Evolutionary conservation across 2,888 invertebrate species (phyloP).

Genomic region (Ischnus inquisitorius): DNA sequence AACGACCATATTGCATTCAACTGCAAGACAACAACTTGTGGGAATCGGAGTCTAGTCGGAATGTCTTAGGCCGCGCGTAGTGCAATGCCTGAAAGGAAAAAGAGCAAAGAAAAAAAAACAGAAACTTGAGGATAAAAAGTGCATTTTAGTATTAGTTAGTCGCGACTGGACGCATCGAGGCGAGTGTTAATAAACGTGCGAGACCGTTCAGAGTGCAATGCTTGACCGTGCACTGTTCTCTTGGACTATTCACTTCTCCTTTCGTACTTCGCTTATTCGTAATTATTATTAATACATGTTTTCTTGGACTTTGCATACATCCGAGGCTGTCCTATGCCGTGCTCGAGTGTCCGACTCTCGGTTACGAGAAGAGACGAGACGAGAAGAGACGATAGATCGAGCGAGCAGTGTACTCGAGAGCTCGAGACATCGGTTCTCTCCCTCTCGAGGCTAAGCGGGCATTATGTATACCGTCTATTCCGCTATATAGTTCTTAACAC

Average conservation of each 20-base stretch:
- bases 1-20: too few species aligned
- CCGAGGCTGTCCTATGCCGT: constrained; percentile 27
- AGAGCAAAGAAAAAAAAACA: too few species aligned
- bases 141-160: neutral
- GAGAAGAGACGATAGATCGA: constrained; percentile 4
- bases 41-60: too few species aligned
- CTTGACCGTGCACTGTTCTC: constrained; percentile 18
- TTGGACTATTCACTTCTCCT: constrained; percentile 12
- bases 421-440: constrained; percentile 29
- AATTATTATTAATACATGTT: constrained; percentile 66
- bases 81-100: too few species aligned
- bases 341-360: constrained; percentile 26
- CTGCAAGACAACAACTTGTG: too few species aligned
- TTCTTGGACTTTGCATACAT: constrained; percentile 71
- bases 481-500: constrained; percentile 28
- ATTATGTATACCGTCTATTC: constrained; percentile 3
- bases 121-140: neutral
- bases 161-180: neutral
- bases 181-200: neutral
- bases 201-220: constrained; percentile 4
- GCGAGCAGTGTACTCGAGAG: constrained; percentile 10
- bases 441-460: constrained; percentile 51
- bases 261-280: constrained; percentile 36
- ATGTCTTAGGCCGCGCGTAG: too few species aligned
- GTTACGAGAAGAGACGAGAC: neutral